Conservation (phyloP, 2,113 vertebrate genomes). For the Colistium nudipinnis region DNA sequence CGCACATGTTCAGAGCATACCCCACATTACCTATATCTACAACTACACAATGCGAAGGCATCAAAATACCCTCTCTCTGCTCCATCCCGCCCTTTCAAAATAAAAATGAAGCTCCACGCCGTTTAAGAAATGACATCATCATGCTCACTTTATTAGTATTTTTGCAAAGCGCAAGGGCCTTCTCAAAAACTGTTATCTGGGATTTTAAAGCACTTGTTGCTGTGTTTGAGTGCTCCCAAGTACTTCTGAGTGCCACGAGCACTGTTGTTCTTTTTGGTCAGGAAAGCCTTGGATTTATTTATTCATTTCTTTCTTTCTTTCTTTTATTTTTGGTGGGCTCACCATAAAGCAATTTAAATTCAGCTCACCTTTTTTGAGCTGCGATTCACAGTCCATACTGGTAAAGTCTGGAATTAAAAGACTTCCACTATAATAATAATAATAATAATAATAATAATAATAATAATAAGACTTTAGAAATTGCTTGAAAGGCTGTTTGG, state of each 20-base stretch:
- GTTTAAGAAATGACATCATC: no score
- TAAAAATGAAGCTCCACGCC: no score
- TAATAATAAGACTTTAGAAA: background rate
- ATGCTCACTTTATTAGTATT: no score
- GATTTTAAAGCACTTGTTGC: constrained; percentile 15
- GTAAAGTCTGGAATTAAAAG: background rate
- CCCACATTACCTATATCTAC: no score
- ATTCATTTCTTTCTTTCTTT: background rate
- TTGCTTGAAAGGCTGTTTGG: background rate
- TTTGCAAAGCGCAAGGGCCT: no score
- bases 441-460: background rate
- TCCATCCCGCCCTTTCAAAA: background rate
- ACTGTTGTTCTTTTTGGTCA: background rate
- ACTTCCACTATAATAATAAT: background rate
- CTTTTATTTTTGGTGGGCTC: background rate
- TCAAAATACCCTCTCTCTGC: background rate
- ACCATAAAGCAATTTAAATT: background rate
- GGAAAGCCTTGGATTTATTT: background rate
- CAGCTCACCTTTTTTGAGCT: background rate
- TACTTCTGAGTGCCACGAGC: constrained; percentile 1
- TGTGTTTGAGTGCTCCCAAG: constrained; percentile 21
- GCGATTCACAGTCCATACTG: background rate
- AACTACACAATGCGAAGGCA: no score
- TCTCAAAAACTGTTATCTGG: constrained; percentile 5
- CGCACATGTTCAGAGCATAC: background rate